Base-by-base conservation (phyloP, 2,888 invertebrate species). In the Drosophila acutilabella region DNA sequence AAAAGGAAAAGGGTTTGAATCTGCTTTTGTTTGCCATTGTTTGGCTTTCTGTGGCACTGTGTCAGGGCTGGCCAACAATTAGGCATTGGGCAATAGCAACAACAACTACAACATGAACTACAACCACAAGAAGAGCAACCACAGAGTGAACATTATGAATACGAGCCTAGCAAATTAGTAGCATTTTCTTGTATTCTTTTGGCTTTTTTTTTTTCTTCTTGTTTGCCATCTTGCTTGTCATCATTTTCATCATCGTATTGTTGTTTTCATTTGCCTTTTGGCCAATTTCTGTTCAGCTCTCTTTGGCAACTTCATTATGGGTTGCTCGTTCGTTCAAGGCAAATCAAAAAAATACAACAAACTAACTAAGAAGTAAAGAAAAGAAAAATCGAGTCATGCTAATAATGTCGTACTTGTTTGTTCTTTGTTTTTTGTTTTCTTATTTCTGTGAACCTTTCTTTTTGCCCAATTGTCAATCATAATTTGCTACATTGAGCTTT, bases 31-130 rank as follows among this genome's bases (percentile, higher is more conserved):
- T 81, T 64, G 53, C 56, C 47, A 58, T 71, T 59, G 60, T 68
- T 72, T 65, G 67, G 50, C 42, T 58, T 59, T 71, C 68, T 72
- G 78, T 77, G 80, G 73, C 78, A 87, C 84, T 85, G 77, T 85
- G 85, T 89, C 85, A 85, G 88, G 85, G 87, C 89, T 84, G 88
- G 77, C 60, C 87, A 81, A 83, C 89, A 85, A 85, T 85, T 88
- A 85, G 78, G 76, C 70, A 53, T 40, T 67, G 64, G 53, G 65
- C 71, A 67, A 56, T 16, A 76, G 60, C 48, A 53, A 42, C 23
- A 71, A 38, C 47, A 54, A 40, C 42, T 20, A 14, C 23, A 51
- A 50, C 56, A 44, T 20, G 53, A 56, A 36, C 51, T 10, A 26
- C n/a, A 26, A 53, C 48, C 20, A 48, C 54, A 45, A 53, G 26